phyloP scores from a whole-genome alignment of 2,888 invertebrate species.

The Hirtodrosophila alboralis region DNA sequence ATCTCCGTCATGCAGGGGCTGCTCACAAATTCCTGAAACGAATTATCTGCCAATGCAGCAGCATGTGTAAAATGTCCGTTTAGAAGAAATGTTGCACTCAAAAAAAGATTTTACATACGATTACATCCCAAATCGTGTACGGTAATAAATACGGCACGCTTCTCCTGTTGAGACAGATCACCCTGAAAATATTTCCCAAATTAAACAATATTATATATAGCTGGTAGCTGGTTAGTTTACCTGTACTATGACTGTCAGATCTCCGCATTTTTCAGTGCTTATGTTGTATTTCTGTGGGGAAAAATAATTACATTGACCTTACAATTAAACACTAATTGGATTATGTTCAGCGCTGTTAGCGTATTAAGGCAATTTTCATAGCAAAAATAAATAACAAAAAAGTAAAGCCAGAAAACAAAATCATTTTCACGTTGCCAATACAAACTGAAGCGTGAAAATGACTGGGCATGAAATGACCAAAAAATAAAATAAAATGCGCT shows the following conservation, averaged over 20 bases:
- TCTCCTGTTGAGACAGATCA: conserved; percentile 91
- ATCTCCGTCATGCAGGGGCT: conserved; percentile 93
- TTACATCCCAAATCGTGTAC: conserved; percentile 95
- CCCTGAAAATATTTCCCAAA: conserved; percentile 86
- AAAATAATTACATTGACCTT: conserved; percentile 11
- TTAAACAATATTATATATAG: neutral
- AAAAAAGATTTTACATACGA: conserved; percentile 86
- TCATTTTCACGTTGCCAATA: conserved; percentile 58
- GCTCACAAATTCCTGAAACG: conserved; percentile 92
- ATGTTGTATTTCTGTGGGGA: conserved; percentile 89
- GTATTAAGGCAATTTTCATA: conserved; percentile 25
- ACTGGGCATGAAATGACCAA: conserved; percentile 81
- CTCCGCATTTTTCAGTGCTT: conserved; percentile 90
- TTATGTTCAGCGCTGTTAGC: conserved; percentile 23
- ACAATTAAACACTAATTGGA: conserved; percentile 30
- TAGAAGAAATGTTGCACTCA: neutral
- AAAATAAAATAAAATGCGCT: conserved; percentile 44
- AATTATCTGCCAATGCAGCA: conserved; percentile 87
- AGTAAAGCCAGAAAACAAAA: conserved; percentile 45
- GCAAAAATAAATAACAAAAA: conserved; percentile 22
- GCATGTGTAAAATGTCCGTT: conserved; percentile 4
- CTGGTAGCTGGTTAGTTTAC: conserved; percentile 82
- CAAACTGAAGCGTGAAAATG: conserved; percentile 69
- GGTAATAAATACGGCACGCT: conserved; percentile 92
- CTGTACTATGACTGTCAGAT: conserved; percentile 91